phyloP scores from a whole-genome alignment of 2,888 invertebrate genomes.

The Acanthoscelides obtectus region DNA sequence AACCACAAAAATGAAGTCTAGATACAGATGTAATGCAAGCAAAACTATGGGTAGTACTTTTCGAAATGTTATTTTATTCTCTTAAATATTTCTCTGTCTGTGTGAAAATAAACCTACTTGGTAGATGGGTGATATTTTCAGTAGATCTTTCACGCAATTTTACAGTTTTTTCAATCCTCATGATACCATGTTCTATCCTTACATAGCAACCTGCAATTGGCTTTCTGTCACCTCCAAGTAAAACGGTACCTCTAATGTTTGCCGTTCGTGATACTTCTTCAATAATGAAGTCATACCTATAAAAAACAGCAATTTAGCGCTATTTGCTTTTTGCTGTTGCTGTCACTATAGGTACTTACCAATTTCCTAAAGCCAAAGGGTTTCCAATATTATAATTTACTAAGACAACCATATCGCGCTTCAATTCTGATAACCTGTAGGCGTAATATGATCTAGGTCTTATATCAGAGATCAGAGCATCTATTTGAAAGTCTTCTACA shows the following conservation, averaged over 20 bases:
- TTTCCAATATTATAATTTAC: constrained; percentile 71
- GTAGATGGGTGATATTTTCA: not conserved
- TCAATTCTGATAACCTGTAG: constrained; percentile 52
- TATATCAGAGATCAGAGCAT: constrained; percentile 51
- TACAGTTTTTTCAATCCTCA: constrained; percentile 57
- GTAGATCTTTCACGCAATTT: constrained; percentile 28
- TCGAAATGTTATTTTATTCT: too few relatives aligned
- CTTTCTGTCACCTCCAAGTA: constrained; percentile 52
- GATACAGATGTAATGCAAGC: too few relatives aligned
- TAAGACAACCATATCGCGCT: constrained; percentile 61
- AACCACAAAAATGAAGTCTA: too few relatives aligned
- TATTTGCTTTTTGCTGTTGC: too few relatives aligned
- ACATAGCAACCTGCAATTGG: constrained; percentile 59
- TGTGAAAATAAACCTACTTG: not conserved
- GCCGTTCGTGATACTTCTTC: constrained; percentile 46
- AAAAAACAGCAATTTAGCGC: not conserved
- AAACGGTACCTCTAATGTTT: constrained; percentile 54
- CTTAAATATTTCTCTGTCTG: too few relatives aligned
- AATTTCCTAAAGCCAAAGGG: constrained; percentile 62
- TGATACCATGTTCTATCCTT: constrained; percentile 59
- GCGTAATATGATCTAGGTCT: constrained; percentile 62
- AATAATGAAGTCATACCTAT: constrained; percentile 32
- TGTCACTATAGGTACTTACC: constrained; percentile 52
- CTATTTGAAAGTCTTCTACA: constrained; percentile 36
- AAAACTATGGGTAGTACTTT: too few relatives aligned